Evolutionary conservation across 2,888 invertebrate genomes (phyloP), one percentile per base, ranked within the genome.

Genomic region (Leptopilina myrica): DNA sequence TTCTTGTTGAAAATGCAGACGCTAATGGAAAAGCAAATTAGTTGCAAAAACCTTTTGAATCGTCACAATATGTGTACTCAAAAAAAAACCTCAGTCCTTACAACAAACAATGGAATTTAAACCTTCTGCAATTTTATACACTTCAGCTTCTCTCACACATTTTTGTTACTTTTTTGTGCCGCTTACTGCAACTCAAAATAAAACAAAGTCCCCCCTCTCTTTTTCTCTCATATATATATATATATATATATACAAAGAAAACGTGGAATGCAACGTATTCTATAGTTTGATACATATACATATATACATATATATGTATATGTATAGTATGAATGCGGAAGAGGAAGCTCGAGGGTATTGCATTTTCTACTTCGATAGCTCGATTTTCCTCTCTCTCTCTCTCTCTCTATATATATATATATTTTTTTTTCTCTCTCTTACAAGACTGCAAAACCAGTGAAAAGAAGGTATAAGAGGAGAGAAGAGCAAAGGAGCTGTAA

Each of bases 291-390:
- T 33, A 33, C 33, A 33, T 26, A 26, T 3, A 26, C 46, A 33
- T 65, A 46, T 46, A 46, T 46, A 46, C 7, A 1, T 46, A 12
- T 49, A 49, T 49, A 49, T 12, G 1, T 49, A 49, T 1, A 11
- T 49, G 12, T 49, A 49, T 49, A 49, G 49, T 49, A 43, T 43
- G 11, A 49, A 78, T 56, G 78, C 40, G 75, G 59, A 76, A 66
- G 40, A 43, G 49, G 75, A n/a, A 78, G 75, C 53, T 43, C 67
- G 43, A 75, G 56, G 79, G 81, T 84, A 85, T 86, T 86, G 87
- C 84, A 85, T 86, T 87, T 87, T 82, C 82, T 78, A 81, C 84
- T 62, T 84, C 81, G 81, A 82, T 79, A 82, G 56, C 73, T 69
- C 78, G 73, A 78, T 73, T 73, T 78, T 65, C n/a, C 53, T 43